These are phyloP conservation scores for Coreius guichenoti DNA, from an alignment of 2,797 vertebrate species.

Conservation along the genomic window DNA sequence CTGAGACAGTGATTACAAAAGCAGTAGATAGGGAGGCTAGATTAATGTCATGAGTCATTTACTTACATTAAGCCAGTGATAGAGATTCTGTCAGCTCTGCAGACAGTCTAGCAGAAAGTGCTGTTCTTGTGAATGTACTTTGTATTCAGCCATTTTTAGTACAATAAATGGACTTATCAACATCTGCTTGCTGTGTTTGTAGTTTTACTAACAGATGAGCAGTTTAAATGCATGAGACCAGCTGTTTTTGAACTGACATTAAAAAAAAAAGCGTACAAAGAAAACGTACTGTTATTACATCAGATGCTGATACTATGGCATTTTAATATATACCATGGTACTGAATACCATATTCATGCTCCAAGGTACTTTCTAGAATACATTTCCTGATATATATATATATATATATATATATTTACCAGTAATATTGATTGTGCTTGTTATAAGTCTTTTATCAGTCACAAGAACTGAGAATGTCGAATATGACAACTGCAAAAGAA, in stretches of 20 bases:
- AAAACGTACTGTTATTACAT: background rate
- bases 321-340: background rate
- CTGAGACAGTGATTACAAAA: constrained; percentile 45
- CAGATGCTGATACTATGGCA: background rate
- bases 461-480: background rate
- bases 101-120: constrained; percentile 61
- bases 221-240: constrained; percentile 4
- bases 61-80: constrained; percentile 54
- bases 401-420: background rate
- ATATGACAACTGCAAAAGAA: constrained; percentile 4
- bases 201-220: constrained; percentile 15
- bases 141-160: constrained; percentile 81
- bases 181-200: constrained; percentile 37
- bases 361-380: background rate
- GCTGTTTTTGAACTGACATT: background rate
- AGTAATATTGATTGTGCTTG: background rate
- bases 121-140: constrained; percentile 81
- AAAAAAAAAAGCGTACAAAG: background rate
- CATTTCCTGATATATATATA: no score
- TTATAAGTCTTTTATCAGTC: background rate
- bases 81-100: constrained; percentile 56
- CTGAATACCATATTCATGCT: background rate
- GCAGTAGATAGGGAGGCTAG: constrained; percentile 41
- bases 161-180: constrained; percentile 77
- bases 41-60: constrained; percentile 51